Base-by-base conservation (phyloP, 2,888 invertebrate species). In the Nomada goodeniana region DNA sequence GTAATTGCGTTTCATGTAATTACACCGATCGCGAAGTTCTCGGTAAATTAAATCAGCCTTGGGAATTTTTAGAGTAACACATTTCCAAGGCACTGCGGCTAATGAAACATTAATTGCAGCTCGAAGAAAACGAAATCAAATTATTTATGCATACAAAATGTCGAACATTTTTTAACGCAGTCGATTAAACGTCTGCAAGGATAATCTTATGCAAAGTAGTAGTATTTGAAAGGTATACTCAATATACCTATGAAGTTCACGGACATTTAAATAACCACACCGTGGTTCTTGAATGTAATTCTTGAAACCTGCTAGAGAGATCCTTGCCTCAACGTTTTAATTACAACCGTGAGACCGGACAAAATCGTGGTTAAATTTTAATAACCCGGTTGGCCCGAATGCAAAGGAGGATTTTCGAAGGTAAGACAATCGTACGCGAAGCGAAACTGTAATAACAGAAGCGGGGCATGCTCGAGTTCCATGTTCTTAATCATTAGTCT, bases 401-500 rank as follows among this genome's bases (percentile, higher is more conserved):
- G 55, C 53, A 53, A 60, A 47, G 20, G 63, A 60, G 53, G 23
- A 68, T 68, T 65, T 59, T 42, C 29, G 44, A 68, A 20, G 55
- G 47, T 61, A 72, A 64, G 80, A 81, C 73, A 69, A 71, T 71
- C 55, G 83, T 77, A 72, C 74, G 36, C 61, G 80, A 69, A 59
- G 60, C 63, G 52, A 72, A 47, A 57, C 20, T 65, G 76, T 84
- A 77, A 70, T 75, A 76, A 67, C 80, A 68, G 79, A 71, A 78
- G 75, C 65, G 55, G 1, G 13, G 52, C 76, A 61, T 73, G 73
- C 67, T 65, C 72, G 29, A 64, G 71, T 71, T 74, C 67, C 76
- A 70, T 67, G 73, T 86, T 89, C 89, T 87, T 91, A 91, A 92
- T 92, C 91, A 92, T 92, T 88, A 91, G 90, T 88, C 90, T 91